Evolutionary conservation across 2,113 vertebrate genomes (phyloP).

Genomic region (Pangasianodon gigas): DNA sequence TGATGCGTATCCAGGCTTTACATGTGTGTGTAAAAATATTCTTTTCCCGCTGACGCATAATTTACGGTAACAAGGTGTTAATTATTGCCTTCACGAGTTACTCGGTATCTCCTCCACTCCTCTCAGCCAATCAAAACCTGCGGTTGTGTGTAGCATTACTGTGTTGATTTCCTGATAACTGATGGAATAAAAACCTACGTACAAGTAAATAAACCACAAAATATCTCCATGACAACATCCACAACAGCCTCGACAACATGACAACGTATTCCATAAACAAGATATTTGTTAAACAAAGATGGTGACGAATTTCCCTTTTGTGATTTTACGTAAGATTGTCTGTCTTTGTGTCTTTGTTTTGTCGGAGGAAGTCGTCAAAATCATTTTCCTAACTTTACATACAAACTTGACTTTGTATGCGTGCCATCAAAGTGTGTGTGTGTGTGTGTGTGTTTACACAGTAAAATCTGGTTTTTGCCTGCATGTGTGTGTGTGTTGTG

Average conservation of each 20-base stretch:
- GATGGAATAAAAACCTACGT: neutral
- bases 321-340: neutral
- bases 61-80: no score
- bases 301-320: neutral
- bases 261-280: neutral
- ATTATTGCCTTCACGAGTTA: neutral
- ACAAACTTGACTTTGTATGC: neutral
- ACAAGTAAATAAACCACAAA: neutral
- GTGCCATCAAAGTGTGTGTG: neutral
- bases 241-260: neutral
- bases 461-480: neutral
- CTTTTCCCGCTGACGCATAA: no score
- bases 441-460: neutral
- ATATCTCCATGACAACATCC: neutral
- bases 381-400: neutral
- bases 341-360: neutral
- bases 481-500: neutral
- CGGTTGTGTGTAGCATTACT: neutral
- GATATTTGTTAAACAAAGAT: neutral
- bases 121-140: neutral
- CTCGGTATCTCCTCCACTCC: neutral
- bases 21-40: no score
- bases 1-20: neutral
- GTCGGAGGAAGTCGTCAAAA: neutral
- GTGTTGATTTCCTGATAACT: no score